phyloP scores from a whole-genome alignment of 2,113 vertebrate genomes.

The Phycodurus eques region DNA sequence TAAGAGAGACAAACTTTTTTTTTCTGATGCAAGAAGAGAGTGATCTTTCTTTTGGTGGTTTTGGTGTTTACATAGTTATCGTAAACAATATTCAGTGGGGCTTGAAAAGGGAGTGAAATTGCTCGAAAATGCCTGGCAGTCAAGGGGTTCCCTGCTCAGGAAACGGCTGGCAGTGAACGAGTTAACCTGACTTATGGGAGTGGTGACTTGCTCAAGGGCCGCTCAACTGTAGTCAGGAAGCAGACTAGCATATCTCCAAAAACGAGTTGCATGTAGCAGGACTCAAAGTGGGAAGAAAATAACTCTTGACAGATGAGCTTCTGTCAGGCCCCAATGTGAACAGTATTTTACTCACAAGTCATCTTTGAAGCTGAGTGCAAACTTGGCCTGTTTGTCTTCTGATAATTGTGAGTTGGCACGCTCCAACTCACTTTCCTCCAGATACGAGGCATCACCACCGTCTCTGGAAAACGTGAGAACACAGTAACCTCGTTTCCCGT shows the following conservation, averaged over 20 bases:
- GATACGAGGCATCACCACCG: conserved; percentile 78
- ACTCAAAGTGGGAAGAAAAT: background rate
- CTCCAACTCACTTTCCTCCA: conserved; percentile 70
- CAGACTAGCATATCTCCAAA: background rate
- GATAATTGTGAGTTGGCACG: conserved; percentile 42
- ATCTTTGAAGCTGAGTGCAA: conserved; percentile 80
- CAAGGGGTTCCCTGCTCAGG: too few relatives aligned
- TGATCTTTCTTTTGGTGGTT: too few relatives aligned
- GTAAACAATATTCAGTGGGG: too few relatives aligned
- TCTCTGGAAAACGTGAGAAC: conserved; percentile 66
- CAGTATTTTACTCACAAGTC: conserved; percentile 77
- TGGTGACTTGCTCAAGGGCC: background rate
- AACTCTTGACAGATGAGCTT: background rate
- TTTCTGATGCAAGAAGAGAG: too few relatives aligned
- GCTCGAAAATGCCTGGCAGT: too few relatives aligned
- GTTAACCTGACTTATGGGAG: too few relatives aligned
- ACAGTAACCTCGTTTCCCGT: background rate
- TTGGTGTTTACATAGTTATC: too few relatives aligned
- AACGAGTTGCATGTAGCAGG: background rate
- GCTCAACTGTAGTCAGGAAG: background rate
- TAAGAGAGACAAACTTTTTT: too few relatives aligned
- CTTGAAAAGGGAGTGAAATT: too few relatives aligned
- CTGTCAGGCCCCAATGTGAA: background rate
- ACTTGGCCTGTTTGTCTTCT: conserved; percentile 63
- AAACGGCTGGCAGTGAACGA: too few relatives aligned